These are phyloP conservation scores for Anoura caudifer DNA, from an alignment of 2,113 vertebrate species.

Conservation along the genomic window DNA sequence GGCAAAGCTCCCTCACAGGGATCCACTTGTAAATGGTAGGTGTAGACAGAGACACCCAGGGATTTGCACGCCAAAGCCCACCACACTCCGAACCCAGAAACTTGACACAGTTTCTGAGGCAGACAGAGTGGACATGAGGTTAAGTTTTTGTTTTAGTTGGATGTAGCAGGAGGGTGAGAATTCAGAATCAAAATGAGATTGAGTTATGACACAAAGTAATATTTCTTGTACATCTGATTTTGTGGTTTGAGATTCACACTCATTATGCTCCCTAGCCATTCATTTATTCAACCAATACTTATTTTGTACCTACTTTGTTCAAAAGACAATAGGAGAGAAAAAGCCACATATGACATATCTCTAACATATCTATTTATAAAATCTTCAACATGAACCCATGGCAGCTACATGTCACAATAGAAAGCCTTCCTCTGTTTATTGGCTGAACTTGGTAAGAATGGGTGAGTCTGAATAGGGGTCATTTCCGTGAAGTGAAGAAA, in stretches of 20 bases:
- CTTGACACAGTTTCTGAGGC: neutral
- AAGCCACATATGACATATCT: neutral
- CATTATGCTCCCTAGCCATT: neutral
- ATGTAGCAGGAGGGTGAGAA: neutral
- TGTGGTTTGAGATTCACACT: neutral
- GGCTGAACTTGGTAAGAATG: neutral
- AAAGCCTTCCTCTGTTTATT: neutral
- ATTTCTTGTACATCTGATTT: neutral
- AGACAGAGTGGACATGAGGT: neutral
- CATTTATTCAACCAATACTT: neutral
- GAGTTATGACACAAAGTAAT: neutral
- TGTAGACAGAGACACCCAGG: neutral
- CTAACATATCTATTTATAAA: neutral
- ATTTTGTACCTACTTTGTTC: neutral
- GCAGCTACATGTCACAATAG: neutral
- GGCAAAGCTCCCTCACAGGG: too few relatives aligned
- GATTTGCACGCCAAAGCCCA: neutral
- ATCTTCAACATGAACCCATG: neutral
- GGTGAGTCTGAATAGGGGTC: neutral
- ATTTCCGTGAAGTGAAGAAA: neutral
- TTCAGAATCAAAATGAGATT: neutral
- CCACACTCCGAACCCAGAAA: neutral
- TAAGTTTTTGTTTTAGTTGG: neutral
- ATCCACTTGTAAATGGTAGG: neutral
- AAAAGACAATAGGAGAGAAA: neutral